Evolutionary conservation across 2,888 invertebrate species (phyloP).

Genomic region (Anarsia innoxiella): DNA sequence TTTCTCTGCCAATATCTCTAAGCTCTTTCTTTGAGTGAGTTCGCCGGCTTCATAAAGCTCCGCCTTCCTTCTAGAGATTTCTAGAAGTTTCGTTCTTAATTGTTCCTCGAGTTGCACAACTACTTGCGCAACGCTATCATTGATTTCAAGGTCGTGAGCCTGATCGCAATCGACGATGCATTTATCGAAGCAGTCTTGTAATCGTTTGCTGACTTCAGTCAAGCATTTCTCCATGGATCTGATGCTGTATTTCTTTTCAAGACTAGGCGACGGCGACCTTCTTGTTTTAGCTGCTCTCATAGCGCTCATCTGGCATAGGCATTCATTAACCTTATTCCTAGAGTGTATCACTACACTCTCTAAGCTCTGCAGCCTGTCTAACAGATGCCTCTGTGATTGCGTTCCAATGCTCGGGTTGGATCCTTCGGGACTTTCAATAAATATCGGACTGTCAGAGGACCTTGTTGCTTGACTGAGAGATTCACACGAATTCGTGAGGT

Average conservation of each 20-base stretch:
- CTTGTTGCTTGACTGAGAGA: conserved; percentile 64
- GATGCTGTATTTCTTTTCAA: conserved; percentile 78
- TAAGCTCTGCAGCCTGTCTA: conserved; percentile 75
- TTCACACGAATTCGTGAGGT: conserved; percentile 73
- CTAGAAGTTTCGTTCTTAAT: conserved; percentile 79
- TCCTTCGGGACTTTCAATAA: conserved; percentile 37
- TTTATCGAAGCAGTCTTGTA: conserved; percentile 75
- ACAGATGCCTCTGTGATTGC: conserved; percentile 69
- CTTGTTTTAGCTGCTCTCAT: conserved; percentile 78
- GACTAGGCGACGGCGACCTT: conserved; percentile 78
- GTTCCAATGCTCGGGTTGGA: conserved; percentile 50
- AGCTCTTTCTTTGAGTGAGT: conserved; percentile 79
- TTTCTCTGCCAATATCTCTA: conserved; percentile 85
- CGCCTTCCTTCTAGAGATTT: conserved; percentile 80
- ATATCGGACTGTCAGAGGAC: conserved; percentile 47
- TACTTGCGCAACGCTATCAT: conserved; percentile 74
- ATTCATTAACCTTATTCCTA: conserved; percentile 80
- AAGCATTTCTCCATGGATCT: conserved; percentile 79
- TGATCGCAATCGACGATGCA: conserved; percentile 72
- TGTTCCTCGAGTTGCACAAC: conserved; percentile 80
- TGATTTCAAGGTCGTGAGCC: conserved; percentile 37
- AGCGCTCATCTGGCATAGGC: conserved; percentile 77
- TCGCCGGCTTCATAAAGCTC: conserved; percentile 79
- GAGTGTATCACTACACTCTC: conserved; percentile 78
- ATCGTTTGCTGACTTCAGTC: conserved; percentile 76